These are phyloP conservation scores for Bombyx mori DNA, from an alignment of 1,140 invertebrate species.

Conservation along the genomic window DNA sequence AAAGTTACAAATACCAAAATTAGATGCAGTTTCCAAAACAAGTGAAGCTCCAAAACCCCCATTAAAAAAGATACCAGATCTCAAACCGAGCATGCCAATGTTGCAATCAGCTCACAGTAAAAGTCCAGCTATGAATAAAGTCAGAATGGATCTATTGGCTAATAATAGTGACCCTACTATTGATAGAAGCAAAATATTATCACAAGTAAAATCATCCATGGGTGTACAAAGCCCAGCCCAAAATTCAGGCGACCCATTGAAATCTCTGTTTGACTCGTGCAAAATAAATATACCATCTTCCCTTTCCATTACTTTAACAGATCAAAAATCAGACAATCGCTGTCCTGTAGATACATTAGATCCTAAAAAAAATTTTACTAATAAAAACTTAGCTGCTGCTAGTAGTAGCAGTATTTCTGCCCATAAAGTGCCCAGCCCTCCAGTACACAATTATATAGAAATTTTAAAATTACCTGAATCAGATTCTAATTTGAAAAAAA, in stretches of 20 bases:
- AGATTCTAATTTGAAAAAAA: conserved; percentile 44
- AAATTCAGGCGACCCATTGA: conserved; percentile 63
- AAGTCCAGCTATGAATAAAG: conserved; percentile 38
- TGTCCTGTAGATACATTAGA: conserved; percentile 38
- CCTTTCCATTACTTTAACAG: conserved; percentile 73
- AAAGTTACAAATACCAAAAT: conserved; percentile 52
- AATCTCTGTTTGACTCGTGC: conserved; percentile 73
- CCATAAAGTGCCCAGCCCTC: conserved; percentile 66
- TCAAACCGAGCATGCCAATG: conserved; percentile 44
- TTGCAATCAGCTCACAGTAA: conserved; percentile 34
- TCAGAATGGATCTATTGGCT: conserved; percentile 61
- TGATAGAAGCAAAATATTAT: conserved; percentile 59
- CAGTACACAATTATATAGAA: conserved; percentile 74
- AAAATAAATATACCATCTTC: conserved; percentile 75
- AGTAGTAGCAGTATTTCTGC: conserved; percentile 30
- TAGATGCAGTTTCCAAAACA: conserved; percentile 28
- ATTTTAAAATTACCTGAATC: conserved; percentile 73
- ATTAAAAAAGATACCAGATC: conserved; percentile 56
- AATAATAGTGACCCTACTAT: conserved; percentile 64
- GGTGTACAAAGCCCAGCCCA: conserved; percentile 26
- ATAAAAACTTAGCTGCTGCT: conserved; percentile 46
- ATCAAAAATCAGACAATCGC: conserved; percentile 60
- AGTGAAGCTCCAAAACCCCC: conserved; percentile 34
- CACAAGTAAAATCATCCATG: conserved; percentile 56
- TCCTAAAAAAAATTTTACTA: conserved; percentile 47